These are phyloP conservation scores for Ernsta delagoae DNA, from an alignment of 2,888 invertebrate species.

Conservation along the genomic window DNA sequence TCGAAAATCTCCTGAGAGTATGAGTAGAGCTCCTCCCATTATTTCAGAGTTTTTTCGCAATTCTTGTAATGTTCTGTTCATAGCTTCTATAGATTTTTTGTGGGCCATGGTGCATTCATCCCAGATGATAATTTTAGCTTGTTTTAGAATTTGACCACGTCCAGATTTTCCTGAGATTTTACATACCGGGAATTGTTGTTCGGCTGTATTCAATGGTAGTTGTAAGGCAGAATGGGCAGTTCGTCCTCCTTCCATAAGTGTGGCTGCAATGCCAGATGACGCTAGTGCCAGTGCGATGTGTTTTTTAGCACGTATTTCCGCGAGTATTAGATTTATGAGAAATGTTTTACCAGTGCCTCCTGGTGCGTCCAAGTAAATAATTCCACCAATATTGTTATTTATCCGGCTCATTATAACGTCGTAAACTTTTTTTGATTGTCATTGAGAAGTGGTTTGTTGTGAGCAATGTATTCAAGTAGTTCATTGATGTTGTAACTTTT, in stretches of 20 bases:
- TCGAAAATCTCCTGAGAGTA: slow-evolving; percentile 51
- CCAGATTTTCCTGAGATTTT: slow-evolving; percentile 6
- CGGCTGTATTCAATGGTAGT: slow-evolving; percentile 3
- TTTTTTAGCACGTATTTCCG: slow-evolving; percentile 42
- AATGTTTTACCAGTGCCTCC: slow-evolving; percentile 45
- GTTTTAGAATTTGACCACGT: slow-evolving; percentile 1
- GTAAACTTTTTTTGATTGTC: slow-evolving; percentile 45
- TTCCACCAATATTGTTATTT: slow-evolving; percentile 45
- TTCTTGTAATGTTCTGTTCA: slow-evolving; percentile 12
- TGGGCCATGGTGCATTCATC: slow-evolving; percentile 43
- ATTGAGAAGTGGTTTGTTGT: slow-evolving; percentile 36
- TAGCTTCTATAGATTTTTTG: slow-evolving; percentile 31
- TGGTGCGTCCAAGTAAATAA: slow-evolving; percentile 44
- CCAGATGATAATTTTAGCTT: slow-evolving; percentile 43
- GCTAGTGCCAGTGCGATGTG: slow-evolving; percentile 43
- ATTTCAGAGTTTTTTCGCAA: background rate
- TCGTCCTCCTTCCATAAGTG: slow-evolving; percentile 41
- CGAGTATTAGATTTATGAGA: slow-evolving; percentile 43
- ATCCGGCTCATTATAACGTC: slow-evolving; percentile 46
- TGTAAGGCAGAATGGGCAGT: slow-evolving; percentile 43
- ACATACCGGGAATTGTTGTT: slow-evolving; percentile 7
- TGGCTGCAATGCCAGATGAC: slow-evolving; percentile 43
- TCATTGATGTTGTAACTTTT: slow-evolving; percentile 32
- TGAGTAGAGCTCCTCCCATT: slow-evolving; percentile 39
- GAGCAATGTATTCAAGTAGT: slow-evolving; percentile 29